phyloP scores from a whole-genome alignment of 2,888 invertebrate genomes.

The Cepaea hortensis region DNA sequence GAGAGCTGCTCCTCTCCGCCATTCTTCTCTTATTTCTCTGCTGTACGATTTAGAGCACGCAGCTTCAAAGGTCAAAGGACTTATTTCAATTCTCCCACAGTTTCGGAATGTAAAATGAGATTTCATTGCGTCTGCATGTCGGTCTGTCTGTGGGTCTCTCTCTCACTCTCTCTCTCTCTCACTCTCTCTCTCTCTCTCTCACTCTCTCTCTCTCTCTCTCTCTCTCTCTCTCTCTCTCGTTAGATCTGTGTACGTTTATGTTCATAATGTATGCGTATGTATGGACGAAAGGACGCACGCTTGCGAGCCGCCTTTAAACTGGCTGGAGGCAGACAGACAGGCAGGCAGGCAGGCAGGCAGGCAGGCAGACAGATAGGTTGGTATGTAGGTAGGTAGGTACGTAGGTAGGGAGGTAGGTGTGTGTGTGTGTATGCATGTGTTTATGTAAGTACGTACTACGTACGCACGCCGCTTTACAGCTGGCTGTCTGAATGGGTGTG shows the following conservation, averaged over 20 bases:
- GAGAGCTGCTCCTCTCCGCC: not conserved
- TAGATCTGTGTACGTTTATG: no score
- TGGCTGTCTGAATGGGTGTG: no score
- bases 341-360: not conserved
- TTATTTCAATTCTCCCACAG: no score
- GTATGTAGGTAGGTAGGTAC: no score
- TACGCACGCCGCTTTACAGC: no score
- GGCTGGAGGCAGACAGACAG: no score
- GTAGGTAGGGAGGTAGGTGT: not conserved
- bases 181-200: constrained; percentile 5
- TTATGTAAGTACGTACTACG: not conserved
- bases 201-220: not conserved
- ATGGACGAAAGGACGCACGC: not conserved
- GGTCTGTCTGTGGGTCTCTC: not conserved
- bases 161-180: not conserved
- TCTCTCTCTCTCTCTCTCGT: not conserved
- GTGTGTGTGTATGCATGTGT: not conserved
- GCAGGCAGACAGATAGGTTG: not conserved
- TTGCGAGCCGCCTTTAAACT: not conserved
- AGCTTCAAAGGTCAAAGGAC: not conserved
- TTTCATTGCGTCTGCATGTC: not conserved
- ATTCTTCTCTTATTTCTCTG: constrained; percentile 2
- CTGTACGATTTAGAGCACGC: not conserved
- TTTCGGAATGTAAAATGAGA: not conserved
- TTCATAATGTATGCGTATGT: not conserved